These are phyloP conservation scores for Rhogogaster chlorosoma DNA, from an alignment of 2,888 invertebrate species.

Conservation along the genomic window DNA sequence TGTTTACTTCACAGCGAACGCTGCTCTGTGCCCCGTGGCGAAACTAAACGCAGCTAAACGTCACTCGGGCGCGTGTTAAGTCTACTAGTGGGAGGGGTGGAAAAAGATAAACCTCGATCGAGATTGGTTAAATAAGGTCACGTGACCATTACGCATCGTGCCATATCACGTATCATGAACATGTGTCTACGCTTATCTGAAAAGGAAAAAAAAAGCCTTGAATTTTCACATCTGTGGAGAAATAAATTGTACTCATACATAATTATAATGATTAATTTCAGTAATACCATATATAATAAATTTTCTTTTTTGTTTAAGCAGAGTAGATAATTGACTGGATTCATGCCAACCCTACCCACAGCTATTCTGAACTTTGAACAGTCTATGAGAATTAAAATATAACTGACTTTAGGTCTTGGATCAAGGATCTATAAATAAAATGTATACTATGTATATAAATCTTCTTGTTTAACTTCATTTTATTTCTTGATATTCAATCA, in stretches of 20 bases:
- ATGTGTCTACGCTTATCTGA: background rate
- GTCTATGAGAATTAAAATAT: background rate
- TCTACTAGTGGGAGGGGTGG: background rate
- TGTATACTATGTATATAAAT: background rate
- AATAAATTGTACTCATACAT: background rate
- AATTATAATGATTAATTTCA: background rate
- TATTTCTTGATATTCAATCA: constrained; percentile 74
- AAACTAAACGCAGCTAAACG: background rate
- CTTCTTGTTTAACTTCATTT: constrained; percentile 40
- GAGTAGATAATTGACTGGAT: background rate
- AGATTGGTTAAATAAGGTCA: constrained; percentile 3
- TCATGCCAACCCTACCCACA: background rate
- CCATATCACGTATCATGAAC: constrained; percentile 11
- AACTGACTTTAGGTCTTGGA: background rate
- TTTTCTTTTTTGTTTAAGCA: background rate
- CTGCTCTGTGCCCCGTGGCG: background rate
- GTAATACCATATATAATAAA: background rate
- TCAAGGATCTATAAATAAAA: constrained; percentile 6
- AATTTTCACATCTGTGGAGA: constrained; percentile 6
- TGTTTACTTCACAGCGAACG: constrained; percentile 16
- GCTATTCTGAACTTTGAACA: background rate
- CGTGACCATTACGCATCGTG: constrained; percentile 24
- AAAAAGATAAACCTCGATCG: background rate
- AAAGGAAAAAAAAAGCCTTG: constrained; percentile 17
- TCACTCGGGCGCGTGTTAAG: constrained; percentile 7